Percentiles rank a stretch among this genome's conserved stretches.
Conservation (phyloP, 2,113 vertebrate genomes). For the Mirza zaza region DNA sequence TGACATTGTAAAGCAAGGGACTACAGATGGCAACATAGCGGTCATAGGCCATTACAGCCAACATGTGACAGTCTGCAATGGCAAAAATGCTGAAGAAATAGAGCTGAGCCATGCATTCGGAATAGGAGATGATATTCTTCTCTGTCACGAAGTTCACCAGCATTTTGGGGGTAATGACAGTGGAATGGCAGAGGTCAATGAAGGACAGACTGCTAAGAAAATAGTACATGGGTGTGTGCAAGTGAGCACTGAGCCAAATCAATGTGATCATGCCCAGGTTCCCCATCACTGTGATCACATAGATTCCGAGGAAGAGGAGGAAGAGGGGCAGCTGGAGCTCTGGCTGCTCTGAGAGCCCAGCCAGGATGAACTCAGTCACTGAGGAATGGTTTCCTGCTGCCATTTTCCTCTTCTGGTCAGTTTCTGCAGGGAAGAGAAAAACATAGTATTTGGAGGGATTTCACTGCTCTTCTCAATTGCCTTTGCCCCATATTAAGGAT, state of each 20-base stretch:
- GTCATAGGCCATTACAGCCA: conserved; percentile 59
- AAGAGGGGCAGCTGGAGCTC: not conserved
- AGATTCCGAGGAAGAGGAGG: not conserved
- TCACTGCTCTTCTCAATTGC: too few relatives aligned
- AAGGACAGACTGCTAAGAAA: not conserved
- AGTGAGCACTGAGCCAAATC: not conserved
- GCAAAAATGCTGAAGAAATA: not conserved
- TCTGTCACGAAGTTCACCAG: not conserved
- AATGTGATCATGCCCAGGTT: not conserved
- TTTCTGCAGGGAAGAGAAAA: too few relatives aligned
- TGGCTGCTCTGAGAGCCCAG: not conserved
- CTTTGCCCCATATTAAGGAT: too few relatives aligned
- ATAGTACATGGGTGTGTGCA: not conserved
- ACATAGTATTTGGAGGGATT: too few relatives aligned
- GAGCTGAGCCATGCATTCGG: conserved; percentile 23
- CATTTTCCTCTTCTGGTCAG: too few relatives aligned
- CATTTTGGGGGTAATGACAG: conserved; percentile 49
- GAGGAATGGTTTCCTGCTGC: not conserved
- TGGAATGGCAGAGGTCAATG: conserved; percentile 30
- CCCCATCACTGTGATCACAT: not conserved
- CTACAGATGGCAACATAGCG: conserved; percentile 28
- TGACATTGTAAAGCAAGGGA: not conserved
- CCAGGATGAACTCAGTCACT: not conserved
- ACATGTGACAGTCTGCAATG: conserved; percentile 45
- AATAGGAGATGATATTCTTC: conserved; percentile 34